Percentiles rank a stretch among this genome's conserved stretches.
Evolutionary conservation across 2,888 invertebrate species (phyloP).

Genomic region (Pollenia griseotomentosa): DNA sequence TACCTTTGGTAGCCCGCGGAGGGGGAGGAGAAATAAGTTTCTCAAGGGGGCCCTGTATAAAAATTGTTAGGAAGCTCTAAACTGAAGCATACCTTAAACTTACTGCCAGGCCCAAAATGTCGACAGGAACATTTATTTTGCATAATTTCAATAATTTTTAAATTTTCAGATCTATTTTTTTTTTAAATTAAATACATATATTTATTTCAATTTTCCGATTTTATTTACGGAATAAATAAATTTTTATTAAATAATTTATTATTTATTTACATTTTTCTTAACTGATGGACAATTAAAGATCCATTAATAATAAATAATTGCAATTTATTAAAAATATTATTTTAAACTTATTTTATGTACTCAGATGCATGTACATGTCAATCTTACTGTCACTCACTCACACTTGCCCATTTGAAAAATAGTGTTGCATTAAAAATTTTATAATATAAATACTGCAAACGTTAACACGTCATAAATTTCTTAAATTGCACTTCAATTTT

Average conservation of each 20-base stretch:
- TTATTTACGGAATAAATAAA: too few species aligned
- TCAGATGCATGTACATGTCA: conserved; percentile 10
- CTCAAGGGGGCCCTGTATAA: too few species aligned
- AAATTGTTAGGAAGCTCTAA: too few species aligned
- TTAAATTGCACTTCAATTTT: conserved; percentile 8
- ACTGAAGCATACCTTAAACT: too few species aligned
- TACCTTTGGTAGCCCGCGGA: too few species aligned
- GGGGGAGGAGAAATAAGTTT: too few species aligned
- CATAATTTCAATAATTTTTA: too few species aligned
- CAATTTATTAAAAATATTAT: conserved; percentile 6
- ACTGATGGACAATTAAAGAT: conserved; percentile 3
- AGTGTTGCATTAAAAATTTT: conserved; percentile 4
- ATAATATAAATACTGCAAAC: conserved; percentile 35
- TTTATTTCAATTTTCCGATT: too few species aligned
- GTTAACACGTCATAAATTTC: conserved; percentile 40
- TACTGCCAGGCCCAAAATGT: too few species aligned
- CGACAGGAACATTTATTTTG: too few species aligned
- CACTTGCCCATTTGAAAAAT: conserved; percentile 5
- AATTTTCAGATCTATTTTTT: too few species aligned
- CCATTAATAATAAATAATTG: conserved; percentile 8
- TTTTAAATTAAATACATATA: too few species aligned
- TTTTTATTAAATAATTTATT: not conserved
- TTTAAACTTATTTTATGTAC: not conserved
- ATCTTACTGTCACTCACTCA: conserved; percentile 41
- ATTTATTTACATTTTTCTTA: not conserved